Evolutionary conservation across 2,888 invertebrate species (phyloP).

Genomic region (Cantharis nigra): DNA sequence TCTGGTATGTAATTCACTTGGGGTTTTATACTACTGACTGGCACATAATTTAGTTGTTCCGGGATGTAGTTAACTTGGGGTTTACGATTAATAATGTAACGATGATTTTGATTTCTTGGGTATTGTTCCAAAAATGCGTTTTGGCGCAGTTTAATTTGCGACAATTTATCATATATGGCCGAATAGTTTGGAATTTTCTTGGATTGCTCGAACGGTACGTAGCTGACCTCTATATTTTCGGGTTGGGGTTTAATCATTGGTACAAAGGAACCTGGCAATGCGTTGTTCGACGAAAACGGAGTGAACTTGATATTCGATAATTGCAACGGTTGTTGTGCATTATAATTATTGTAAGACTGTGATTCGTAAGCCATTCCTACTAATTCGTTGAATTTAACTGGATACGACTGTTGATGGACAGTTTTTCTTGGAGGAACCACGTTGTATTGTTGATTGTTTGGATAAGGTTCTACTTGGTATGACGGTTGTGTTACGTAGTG

Average conservation of each 20-base stretch:
- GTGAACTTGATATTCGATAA: slow-evolving; percentile 54
- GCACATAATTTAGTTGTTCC: slow-evolving; percentile 16
- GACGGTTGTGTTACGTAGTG: slow-evolving; percentile 68
- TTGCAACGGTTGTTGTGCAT: slow-evolving; percentile 13
- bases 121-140: slow-evolving; percentile 11
- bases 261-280: slow-evolving; percentile 60
- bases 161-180: slow-evolving; percentile 52
- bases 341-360: slow-evolving; percentile 1
- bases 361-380: slow-evolving; percentile 20
- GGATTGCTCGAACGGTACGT: slow-evolving; percentile 30
- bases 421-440: slow-evolving; percentile 33
- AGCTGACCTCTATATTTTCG: slow-evolving; percentile 18
- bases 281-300: slow-evolving; percentile 61
- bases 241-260: slow-evolving; percentile 50
- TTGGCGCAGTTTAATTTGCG: slow-evolving; percentile 49
- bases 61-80: slow-evolving; percentile 34
- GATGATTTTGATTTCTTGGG: slow-evolving; percentile 9
- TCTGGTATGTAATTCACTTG: slow-evolving; percentile 33
- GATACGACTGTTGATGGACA: slow-evolving; percentile 5
- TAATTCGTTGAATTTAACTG: slow-evolving; percentile 33
- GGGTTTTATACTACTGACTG: slow-evolving; percentile 13
- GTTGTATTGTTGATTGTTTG: slow-evolving; percentile 53
- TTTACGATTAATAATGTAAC: slow-evolving; percentile 18
- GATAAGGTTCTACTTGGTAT: slow-evolving; percentile 28
- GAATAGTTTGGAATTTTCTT: slow-evolving; percentile 46